These are phyloP conservation scores for Copidosoma floridanum DNA, from an alignment of 1,140 invertebrate species.

Conservation along the genomic window DNA sequence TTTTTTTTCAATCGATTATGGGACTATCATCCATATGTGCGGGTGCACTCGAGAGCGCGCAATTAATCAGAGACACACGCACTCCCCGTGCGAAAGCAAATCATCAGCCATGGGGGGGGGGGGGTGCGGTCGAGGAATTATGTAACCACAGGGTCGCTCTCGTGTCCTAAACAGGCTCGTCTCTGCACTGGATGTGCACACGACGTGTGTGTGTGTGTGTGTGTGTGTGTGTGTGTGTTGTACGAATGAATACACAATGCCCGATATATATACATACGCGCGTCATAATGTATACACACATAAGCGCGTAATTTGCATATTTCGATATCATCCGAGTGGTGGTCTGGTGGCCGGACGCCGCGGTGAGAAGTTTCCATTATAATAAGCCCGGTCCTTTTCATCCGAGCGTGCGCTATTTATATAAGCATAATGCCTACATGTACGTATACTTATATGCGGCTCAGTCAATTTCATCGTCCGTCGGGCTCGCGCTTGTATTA, in stretches of 20 bases:
- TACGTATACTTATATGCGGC: neutral
- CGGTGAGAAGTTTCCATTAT: too few relatives aligned
- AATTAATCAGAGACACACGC: too few relatives aligned
- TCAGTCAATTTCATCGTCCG: conserved; percentile 8
- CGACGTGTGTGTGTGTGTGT: too few relatives aligned
- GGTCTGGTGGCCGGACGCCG: too few relatives aligned
- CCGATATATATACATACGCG: neutral
- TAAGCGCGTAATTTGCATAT: conserved; percentile 20
- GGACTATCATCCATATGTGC: too few relatives aligned
- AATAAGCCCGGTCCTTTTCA: too few relatives aligned
- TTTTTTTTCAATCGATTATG: too few relatives aligned
- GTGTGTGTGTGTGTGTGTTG: neutral
- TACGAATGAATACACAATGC: too few relatives aligned
- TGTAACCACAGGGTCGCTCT: neutral
- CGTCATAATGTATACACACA: too few relatives aligned
- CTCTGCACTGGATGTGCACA: neutral
- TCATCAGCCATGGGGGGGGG: too few relatives aligned
- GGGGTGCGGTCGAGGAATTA: too few relatives aligned
- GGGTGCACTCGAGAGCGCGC: too few relatives aligned
- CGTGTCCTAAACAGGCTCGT: neutral
- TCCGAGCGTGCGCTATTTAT: neutral
- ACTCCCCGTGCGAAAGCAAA: conserved; percentile 1
- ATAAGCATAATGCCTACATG: conserved; percentile 1
- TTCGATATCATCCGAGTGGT: conserved; percentile 10
- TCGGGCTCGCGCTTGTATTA: conserved; percentile 1